A percentile compares a stretch with the other conserved stretches of the same genome.
Conservation (phyloP, 2,888 invertebrate species). For the Dryobota labecula region DNA sequence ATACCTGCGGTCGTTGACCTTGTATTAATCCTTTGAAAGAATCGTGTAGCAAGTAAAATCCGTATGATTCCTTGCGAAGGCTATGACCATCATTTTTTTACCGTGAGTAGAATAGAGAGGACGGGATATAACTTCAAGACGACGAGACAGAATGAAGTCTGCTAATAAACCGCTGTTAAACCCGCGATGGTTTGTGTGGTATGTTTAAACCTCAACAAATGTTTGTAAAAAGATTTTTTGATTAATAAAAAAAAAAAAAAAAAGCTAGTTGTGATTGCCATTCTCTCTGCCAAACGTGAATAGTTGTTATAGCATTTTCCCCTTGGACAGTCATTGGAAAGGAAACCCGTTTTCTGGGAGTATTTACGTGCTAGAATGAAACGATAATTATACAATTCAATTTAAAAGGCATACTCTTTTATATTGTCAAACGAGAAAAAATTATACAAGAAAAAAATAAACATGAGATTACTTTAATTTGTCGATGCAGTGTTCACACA, state of each 20-base stretch:
- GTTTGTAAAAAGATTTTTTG: too few relatives aligned
- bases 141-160: neutral
- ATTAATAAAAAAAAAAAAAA: too few relatives aligned
- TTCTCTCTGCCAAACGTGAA: slow-evolving; percentile 13
- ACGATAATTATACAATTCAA: neutral
- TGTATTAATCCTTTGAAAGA: neutral
- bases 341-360: neutral
- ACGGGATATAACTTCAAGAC: neutral
- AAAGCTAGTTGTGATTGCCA: neutral
- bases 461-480: neutral
- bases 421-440: neutral
- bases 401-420: neutral
- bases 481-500: neutral
- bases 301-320: slow-evolving; percentile 4
- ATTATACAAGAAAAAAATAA: neutral
- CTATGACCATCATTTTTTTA: neutral
- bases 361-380: neutral
- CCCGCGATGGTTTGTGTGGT: too few relatives aligned
- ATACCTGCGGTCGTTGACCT: neutral
- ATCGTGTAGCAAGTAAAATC: neutral
- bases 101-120: neutral
- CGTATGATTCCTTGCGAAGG: neutral
- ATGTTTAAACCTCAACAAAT: too few relatives aligned
- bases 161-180: too few relatives aligned
- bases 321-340: neutral